Conservation (phyloP, 2,888 invertebrate species). For the Xylota sylvarum region DNA sequence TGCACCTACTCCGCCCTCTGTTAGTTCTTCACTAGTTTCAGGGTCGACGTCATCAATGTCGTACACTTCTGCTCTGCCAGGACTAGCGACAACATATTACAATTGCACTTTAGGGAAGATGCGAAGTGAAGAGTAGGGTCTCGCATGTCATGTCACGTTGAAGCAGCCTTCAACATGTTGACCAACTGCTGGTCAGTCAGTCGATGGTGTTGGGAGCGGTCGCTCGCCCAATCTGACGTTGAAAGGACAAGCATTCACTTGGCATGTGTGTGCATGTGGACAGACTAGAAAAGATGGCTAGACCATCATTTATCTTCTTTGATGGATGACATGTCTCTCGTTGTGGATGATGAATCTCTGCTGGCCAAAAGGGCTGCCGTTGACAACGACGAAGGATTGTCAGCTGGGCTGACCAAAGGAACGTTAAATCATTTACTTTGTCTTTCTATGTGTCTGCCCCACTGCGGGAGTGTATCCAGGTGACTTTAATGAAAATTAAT, state of each 20-base stretch:
- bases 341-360: conserved; percentile 74
- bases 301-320: conserved; percentile 77
- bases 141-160: conserved; percentile 64
- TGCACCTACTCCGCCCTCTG: conserved; percentile 1
- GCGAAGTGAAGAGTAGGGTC: conserved; percentile 48
- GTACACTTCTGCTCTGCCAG: conserved; percentile 18
- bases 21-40: conserved; percentile 4
- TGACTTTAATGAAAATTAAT: conserved; percentile 78
- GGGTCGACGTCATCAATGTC: conserved; percentile 39
- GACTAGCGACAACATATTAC: conserved; percentile 47
- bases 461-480: conserved; percentile 67
- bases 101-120: conserved; percentile 53
- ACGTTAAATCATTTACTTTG: conserved; percentile 66
- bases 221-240: conserved; percentile 35
- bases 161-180: conserved; percentile 74
- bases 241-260: conserved; percentile 55
- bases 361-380: conserved; percentile 71
- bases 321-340: conserved; percentile 76
- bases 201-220: conserved; percentile 56
- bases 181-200: conserved; percentile 68
- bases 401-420: conserved; percentile 65
- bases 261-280: conserved; percentile 47
- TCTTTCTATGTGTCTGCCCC: conserved; percentile 32
- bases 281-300: conserved; percentile 65
- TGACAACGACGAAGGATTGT: conserved; percentile 74